Evolutionary conservation across 2,113 vertebrate genomes (phyloP), one percentile per base, ranked within the genome.

Genomic region (Ramphastos sulfuratus): DNA sequence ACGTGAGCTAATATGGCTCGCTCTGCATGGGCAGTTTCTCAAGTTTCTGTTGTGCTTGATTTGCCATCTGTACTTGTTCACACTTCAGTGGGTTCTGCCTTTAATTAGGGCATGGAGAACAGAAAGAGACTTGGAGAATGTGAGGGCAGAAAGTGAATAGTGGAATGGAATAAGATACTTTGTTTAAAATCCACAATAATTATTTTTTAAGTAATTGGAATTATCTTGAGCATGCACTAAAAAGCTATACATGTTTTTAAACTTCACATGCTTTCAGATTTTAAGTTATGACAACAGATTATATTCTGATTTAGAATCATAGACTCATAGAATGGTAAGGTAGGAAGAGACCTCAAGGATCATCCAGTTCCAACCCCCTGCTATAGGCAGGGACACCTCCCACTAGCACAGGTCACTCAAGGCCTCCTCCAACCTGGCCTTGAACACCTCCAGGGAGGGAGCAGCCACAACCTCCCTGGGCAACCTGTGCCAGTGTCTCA

Each of bases 41-140:
- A 79, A 81, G n/a, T 91, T 94, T 90, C 61, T 67, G 28, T 89
- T 86, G 50, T 85, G 73, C 44, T 94, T 91, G 69, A 82, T 70
- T 91, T 93, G 17, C 61, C 85, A 75, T 93, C 82, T 90, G 75
- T 77, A 89, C n/a, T 84, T 94, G 20, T 58, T 93, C 81, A 85
- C 33, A 52, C 42, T 82, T 39, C 67, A 64, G 7, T 56, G 55
- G 0, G 0, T 83, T 76, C 55, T 92, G 25, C 30, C n/a, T 92
- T 71, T 93, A 88, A 94, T 94, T 92, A 95, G 82, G 54, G 7
- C 33, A 50, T 25, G 61, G 44, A 78, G 73, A 89, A 87, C 52
- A 89, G 31, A 67, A 50, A 74, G 4, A 33, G 6, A 24, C 66
- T 59, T 39, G 25, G 31, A 83, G 35, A 77, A 59, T 23, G 20